A percentile compares a stretch with the other conserved stretches of the same genome.
Evolutionary conservation across 2,797 vertebrate genomes (phyloP).

Genomic region (Cyprinella venusta): DNA sequence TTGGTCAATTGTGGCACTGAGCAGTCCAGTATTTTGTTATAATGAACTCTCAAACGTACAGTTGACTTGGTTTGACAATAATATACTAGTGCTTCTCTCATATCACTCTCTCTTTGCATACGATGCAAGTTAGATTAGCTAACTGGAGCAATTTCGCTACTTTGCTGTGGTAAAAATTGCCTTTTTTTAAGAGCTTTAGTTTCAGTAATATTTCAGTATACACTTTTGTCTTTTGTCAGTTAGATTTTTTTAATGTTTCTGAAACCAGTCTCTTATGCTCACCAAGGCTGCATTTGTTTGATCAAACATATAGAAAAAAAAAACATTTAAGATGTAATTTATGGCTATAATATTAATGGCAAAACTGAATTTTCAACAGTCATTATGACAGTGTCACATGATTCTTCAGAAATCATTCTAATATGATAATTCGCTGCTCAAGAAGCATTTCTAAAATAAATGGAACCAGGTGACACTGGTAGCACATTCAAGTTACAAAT

Average conservation of each 20-base stretch:
- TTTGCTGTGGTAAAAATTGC: background rate
- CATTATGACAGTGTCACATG: background rate
- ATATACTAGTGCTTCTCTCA: background rate
- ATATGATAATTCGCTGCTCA: background rate
- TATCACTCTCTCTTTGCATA: background rate
- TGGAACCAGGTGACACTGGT: background rate
- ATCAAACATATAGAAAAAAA: background rate
- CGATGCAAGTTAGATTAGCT: too few species aligned
- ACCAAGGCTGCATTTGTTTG: background rate
- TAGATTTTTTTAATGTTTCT: background rate
- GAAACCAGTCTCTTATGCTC: background rate
- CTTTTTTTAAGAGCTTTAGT: background rate
- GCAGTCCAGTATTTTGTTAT: background rate
- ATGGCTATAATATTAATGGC: background rate
- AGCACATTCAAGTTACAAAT: background rate
- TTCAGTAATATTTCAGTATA: background rate
- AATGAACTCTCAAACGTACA: background rate
- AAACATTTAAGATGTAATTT: background rate
- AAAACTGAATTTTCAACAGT: background rate
- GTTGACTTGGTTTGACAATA: background rate
- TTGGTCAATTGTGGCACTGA: background rate
- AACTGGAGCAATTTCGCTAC: background rate
- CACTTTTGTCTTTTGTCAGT: background rate
- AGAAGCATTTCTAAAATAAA: background rate
- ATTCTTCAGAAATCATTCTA: background rate